Evolutionary conservation across 1,140 invertebrate species (phyloP), one percentile per base, ranked within the genome.

Genomic region (Cylas formicarius): DNA sequence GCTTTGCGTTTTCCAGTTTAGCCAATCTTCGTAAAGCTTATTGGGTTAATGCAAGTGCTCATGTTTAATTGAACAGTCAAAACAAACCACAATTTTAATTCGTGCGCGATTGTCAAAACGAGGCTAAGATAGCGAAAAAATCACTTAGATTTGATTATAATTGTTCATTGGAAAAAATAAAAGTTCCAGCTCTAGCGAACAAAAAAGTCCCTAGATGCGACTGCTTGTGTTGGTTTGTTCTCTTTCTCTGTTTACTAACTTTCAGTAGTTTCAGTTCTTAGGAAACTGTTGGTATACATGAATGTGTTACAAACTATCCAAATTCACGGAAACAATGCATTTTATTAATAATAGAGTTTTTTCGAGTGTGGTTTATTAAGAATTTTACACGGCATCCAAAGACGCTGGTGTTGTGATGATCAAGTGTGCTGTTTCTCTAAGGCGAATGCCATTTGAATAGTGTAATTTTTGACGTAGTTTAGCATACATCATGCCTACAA

Each of bases 401-500:
- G 36, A 40, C 22, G 18, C n/a, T 48, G 34, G 38, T 52, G 34
- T 2, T 27, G 42, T 44, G 14, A 48, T 37, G 43, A 48, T 42
- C 23, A 37, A 27, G 28, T 42, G 39, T 27, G 19, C 19, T 20
- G 35, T 11, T 37, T 43, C 23, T 21, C 34, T 14, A 43, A 37
- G 26, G 46, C 44, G 44, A 36, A 27, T 48, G 34, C 11, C 40
- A 51, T 44, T 42, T 44, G 38, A 48, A 46, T 35, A 43, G 47
- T 56, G 51, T 53, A 48, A 53, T 52, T 50, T 57, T 56, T 58
- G 59, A 56, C 56, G 44, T 56, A 48, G 32, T 56, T 43, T 46
- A 46, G 33, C 38, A 48, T 52, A 50, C 69, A 81, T 73, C 66
- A 90, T 90, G 85, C 86, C 88, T 72, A 85, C 82, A 87, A 92